phyloP scores from a whole-genome alignment of 2,113 vertebrate genomes.

The Paramisgurnus dabryanus region DNA sequence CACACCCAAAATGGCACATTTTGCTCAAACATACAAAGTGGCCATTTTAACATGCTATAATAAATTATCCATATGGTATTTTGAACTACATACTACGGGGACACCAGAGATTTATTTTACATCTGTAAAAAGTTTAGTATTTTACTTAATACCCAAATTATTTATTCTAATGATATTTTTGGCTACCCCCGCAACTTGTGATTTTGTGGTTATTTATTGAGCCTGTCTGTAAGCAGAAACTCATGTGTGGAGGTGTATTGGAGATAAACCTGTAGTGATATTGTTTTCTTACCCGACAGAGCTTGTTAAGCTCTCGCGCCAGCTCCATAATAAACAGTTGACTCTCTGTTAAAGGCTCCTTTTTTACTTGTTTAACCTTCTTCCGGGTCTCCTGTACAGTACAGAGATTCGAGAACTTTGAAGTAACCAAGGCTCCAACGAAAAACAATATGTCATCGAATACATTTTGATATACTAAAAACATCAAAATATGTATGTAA shows the following conservation, averaged over 20 bases:
- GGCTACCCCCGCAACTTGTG: too few species aligned
- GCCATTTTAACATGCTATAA: too few species aligned
- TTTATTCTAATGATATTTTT: too few species aligned
- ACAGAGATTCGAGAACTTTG: not conserved
- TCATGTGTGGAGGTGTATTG: not conserved
- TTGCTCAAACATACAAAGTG: too few species aligned
- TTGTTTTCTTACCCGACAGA: conserved; percentile 68
- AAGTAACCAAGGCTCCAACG: not conserved
- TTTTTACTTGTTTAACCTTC: conserved; percentile 67
- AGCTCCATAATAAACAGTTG: conserved; percentile 79
- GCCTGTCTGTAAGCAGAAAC: not conserved
- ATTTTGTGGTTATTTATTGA: not conserved
- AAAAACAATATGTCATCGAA: not conserved
- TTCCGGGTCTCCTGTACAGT: conserved; percentile 69
- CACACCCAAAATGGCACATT: too few species aligned
- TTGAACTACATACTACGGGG: too few species aligned
- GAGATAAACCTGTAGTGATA: not conserved
- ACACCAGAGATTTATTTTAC: too few species aligned
- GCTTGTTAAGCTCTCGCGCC: conserved; percentile 72
- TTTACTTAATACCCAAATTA: too few species aligned
- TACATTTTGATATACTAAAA: not conserved
- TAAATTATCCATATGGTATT: too few species aligned
- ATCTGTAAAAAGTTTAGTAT: too few species aligned
- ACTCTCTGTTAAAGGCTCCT: conserved; percentile 71
- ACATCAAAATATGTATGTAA: too few species aligned